phyloP scores from a whole-genome alignment of 2,113 vertebrate species.

The Brachypodius melanocephalos region DNA sequence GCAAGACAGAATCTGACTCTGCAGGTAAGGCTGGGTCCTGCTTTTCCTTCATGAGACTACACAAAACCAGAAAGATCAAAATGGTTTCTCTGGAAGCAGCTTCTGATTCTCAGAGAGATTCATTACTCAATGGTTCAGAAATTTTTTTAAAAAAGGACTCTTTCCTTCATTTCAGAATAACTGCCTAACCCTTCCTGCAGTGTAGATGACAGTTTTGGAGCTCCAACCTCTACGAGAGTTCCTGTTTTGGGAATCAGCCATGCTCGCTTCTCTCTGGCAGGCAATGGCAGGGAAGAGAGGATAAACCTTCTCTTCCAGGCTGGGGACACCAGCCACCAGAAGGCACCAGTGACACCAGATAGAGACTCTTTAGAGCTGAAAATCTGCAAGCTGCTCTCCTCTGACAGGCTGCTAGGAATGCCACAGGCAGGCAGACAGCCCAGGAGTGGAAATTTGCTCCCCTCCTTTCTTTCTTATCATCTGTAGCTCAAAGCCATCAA shows the following conservation, averaged over 20 bases:
- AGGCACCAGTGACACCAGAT: neutral
- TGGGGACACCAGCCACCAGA: neutral
- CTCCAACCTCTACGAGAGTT: neutral
- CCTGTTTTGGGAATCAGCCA: neutral
- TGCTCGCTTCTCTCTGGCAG: neutral
- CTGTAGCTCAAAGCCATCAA: neutral
- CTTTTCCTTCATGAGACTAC: constrained; percentile 76
- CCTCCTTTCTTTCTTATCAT: neutral
- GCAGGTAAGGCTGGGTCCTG: constrained; percentile 83
- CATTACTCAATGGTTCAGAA: constrained; percentile 60
- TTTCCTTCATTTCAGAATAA: neutral
- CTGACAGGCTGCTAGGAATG: neutral
- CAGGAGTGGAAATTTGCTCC: neutral
- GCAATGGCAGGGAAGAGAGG: neutral
- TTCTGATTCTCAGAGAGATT: constrained; percentile 76
- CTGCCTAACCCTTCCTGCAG: neutral
- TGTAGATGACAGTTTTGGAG: neutral
- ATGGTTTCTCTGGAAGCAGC: constrained; percentile 73
- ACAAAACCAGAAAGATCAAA: constrained; percentile 59
- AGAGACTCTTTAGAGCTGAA: neutral
- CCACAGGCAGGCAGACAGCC: neutral
- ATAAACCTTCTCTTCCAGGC: neutral
- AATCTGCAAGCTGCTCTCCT: neutral
- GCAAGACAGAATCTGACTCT: constrained; percentile 75
- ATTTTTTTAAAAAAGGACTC: neutral